These are phyloP conservation scores for Volucella inflata DNA, from an alignment of 2,888 invertebrate genomes.

Conservation along the genomic window DNA sequence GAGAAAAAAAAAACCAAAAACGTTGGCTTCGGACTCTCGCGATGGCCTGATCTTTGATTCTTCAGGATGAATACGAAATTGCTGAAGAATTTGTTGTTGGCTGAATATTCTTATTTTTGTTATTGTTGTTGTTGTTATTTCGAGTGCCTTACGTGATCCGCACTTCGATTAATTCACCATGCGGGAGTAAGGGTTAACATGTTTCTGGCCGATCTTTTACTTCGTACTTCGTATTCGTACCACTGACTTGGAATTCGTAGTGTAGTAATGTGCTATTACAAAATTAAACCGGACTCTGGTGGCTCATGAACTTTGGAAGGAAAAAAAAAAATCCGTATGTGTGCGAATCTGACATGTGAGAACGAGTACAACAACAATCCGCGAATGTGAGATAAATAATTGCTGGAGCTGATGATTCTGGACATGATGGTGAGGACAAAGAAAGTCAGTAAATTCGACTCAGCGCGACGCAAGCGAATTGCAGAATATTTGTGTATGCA, in stretches of 20 bases:
- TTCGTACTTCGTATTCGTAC: no score
- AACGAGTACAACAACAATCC: conserved; percentile 30
- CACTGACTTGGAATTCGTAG: not conserved
- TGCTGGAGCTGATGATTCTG: conserved; percentile 41
- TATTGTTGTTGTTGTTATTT: conserved; percentile 13
- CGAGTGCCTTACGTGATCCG: conserved; percentile 65
- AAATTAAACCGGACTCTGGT: conserved; percentile 71
- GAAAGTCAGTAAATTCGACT: conserved; percentile 10
- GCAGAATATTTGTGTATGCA: conserved; percentile 4
- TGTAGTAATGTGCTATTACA: conserved; percentile 64
- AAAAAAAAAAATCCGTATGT: conserved; percentile 44
- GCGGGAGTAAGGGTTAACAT: conserved; percentile 71
- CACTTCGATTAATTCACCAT: conserved; percentile 68
- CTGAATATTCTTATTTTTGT: conserved; percentile 4
- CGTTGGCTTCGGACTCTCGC: not conserved
- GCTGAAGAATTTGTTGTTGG: not conserved
- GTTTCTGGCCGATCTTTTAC: no score
- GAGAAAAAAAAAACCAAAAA: not conserved
- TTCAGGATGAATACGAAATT: conserved; percentile 64
- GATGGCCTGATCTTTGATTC: conserved; percentile 40
- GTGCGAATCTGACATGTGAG: conserved; percentile 34
- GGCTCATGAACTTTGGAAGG: conserved; percentile 60
- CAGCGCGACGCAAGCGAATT: not conserved
- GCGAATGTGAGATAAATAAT: conserved; percentile 68
- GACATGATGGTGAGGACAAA: not conserved